Base-by-base conservation (phyloP, 2,797 vertebrate genomes). In the Knipowitschia caucasica region DNA sequence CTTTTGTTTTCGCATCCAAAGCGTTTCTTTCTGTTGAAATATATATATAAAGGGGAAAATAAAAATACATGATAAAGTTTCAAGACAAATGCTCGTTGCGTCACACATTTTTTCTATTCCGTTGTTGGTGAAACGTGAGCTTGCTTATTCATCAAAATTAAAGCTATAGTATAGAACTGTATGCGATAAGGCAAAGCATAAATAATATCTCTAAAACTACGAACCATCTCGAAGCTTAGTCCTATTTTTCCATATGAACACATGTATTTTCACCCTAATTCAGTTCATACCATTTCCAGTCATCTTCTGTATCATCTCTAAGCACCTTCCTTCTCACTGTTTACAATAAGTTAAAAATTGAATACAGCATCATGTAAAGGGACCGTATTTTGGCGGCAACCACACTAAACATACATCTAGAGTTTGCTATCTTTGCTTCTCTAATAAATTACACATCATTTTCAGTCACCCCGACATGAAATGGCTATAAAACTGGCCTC, bases 391-490 rank as follows among this genome's bases (percentile, higher is more conserved):
- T 85, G 80, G 80, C 81, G 78, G 77, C 79, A 85, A 86, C 86
- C 78, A 88, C 85, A 85, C 88, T 87, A 90, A 87, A 89, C 81
- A 73, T 80, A 88, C 80, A 88, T 80, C 86, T 86, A 87, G 63
- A 85, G 64, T 69, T 73, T 52, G 81, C 80, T 88, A 89, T 71
- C 62, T 80, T 82, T 82, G 51, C 81, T 80, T 63, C 9, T 87
- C 86, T 90, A 89, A 88, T 87, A 90, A 88, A 85, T 88, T 82
- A 89, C 86, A 88, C 82, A 71, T 82, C 83, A 82, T 81, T 86
- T 82, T 85, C 64, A 67, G 71, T 64, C 84, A 84, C 83, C 82
- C 83, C 83, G 75, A 82, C 73, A 82, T 78, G 77, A 82, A 78
- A 88, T 85, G 82, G 86, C 82, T 88, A 84, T 83, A 73, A 71